Evolutionary conservation across 2,888 invertebrate genomes (phyloP), one percentile per base, ranked within the genome.

Genomic region (Hydroisotoma schaefferi): DNA sequence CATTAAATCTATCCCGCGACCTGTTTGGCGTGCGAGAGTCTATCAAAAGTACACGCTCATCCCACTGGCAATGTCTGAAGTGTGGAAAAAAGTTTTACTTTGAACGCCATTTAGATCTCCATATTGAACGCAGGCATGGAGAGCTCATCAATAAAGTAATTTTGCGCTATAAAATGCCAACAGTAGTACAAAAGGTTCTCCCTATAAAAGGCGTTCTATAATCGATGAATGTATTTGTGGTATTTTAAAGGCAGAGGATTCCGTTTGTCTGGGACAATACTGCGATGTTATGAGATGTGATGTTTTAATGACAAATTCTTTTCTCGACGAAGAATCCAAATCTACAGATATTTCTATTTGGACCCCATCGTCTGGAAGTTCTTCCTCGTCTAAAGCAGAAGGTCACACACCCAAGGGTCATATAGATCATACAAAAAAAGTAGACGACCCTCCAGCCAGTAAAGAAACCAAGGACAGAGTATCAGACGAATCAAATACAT

Each of bases 281-380:
- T 95, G 94, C 82, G 94, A 94, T 80, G 90, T 94, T 74, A 92
- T 94, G 87, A 85, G 94, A 72, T 94, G 94, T 78, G 91, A 93
- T 77, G 90, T 94, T 55, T 80, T 92, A 72, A 82, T 86, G 69
- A 85, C 86, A 63, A 64, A 60, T n/a, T 71, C 71, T 2, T 69
- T 71, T 51, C 38, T 70, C 46, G 68, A 70, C 49, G 68, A 72
- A 54, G 72, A 70, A 23, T 69, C 68, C 26, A 68, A 67, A 28
- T 72, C 72, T 1, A 72, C 72, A 18, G 72, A 72, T 47, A 61
- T 72, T 44, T 72, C 72, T 2, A 64, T 72, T n/a, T 72, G 72
- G 72, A 64, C 69, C 1, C 72, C 70, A n/a, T 63, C 53, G 33
- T 48, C 61, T 1, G 22, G 61, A 2, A 59, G 57, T 47, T 55